Evolutionary conservation across 1,140 invertebrate genomes (phyloP).

Genomic region (Temnothorax nylanderi): DNA sequence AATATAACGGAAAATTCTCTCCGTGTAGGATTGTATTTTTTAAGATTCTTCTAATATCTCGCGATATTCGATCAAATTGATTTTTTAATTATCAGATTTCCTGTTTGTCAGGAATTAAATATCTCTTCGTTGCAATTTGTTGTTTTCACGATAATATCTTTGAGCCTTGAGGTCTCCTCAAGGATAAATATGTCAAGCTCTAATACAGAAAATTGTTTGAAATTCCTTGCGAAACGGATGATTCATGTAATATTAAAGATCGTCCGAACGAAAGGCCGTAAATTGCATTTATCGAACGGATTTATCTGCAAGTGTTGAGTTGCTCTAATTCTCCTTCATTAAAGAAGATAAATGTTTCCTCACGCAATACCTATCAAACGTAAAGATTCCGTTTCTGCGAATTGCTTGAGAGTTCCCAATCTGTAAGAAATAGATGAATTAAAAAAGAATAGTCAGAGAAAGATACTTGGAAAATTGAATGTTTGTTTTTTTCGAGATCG

Average conservation of each 20-base stretch:
- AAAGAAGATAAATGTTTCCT: not conserved
- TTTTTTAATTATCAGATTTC: not conserved
- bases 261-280: not conserved
- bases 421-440: slow-evolving; percentile 15
- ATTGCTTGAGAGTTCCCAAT: not conserved
- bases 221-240: not conserved
- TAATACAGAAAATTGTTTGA: slow-evolving; percentile 17
- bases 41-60: not conserved
- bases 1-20: too few species aligned
- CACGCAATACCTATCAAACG: not conserved
- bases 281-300: not conserved
- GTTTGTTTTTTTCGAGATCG: not conserved
- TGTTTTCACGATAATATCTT: not conserved
- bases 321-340: slow-evolving; percentile 18
- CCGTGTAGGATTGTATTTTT: not conserved
- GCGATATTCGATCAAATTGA: not conserved
- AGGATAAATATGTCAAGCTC: slow-evolving; percentile 11
- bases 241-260: slow-evolving; percentile 2
- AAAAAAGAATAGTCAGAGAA: not conserved
- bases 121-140: not conserved
- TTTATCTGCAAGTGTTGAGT: not conserved
- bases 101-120: not conserved
- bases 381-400: not conserved
- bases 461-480: not conserved
- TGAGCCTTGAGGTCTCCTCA: not conserved